phyloP scores from a whole-genome alignment of 2,888 invertebrate species.

The Trichogramma evanescens region DNA sequence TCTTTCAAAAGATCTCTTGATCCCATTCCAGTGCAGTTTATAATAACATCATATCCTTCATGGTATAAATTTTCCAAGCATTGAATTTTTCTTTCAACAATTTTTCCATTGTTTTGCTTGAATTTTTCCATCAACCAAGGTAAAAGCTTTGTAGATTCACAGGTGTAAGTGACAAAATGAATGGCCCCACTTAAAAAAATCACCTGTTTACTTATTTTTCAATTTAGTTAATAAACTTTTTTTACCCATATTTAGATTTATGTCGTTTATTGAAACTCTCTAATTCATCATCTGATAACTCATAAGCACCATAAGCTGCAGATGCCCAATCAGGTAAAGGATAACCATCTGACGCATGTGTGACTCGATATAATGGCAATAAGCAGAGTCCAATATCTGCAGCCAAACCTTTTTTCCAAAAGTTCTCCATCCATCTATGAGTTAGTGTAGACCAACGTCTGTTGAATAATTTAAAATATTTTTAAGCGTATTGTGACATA shows the following conservation, averaged over 20 bases:
- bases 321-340: constrained; percentile 45
- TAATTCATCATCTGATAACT: constrained; percentile 34
- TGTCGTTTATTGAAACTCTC: constrained; percentile 29
- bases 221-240: background rate
- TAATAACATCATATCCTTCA: constrained; percentile 58
- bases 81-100: constrained; percentile 50
- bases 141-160: constrained; percentile 60
- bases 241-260: constrained; percentile 44
- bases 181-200: constrained; percentile 52
- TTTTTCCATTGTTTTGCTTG: constrained; percentile 53
- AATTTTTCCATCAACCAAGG: constrained; percentile 63
- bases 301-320: constrained; percentile 47
- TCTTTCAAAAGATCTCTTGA: constrained; percentile 61
- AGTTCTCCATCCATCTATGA: constrained; percentile 43
- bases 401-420: constrained; percentile 52
- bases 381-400: constrained; percentile 50
- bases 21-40: constrained; percentile 73
- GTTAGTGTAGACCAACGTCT: constrained; percentile 39
- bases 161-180: constrained; percentile 61
- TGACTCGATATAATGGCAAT: constrained; percentile 45
- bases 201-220: background rate
- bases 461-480: background rate
- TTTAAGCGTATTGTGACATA: background rate
- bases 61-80: constrained; percentile 49
- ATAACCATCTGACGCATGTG: constrained; percentile 36